These are phyloP conservation scores for Mythimna lalbum DNA, from an alignment of 2,888 invertebrate species.

Conservation along the genomic window DNA sequence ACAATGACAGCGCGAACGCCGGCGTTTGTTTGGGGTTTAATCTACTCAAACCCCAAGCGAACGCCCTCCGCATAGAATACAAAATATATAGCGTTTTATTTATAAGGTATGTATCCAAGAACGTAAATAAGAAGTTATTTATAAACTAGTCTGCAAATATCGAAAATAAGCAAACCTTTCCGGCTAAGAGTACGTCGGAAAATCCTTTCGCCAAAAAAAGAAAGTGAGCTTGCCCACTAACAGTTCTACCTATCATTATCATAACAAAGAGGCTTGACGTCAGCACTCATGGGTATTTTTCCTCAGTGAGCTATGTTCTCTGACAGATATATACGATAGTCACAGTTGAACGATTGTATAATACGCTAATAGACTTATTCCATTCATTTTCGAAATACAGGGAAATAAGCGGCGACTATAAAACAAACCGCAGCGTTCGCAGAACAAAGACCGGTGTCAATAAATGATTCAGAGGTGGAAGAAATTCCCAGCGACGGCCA, in stretches of 20 bases:
- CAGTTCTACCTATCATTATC: not conserved
- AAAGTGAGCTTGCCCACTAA: not conserved
- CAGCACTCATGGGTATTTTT: conserved; percentile 9
- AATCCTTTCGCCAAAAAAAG: not conserved
- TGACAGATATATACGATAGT: conserved; percentile 6
- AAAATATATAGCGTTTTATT: too few relatives aligned
- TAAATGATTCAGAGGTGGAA: conserved; percentile 66
- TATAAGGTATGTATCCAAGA: too few relatives aligned
- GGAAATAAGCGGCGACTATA: conserved; percentile 35
- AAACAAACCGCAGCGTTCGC: conserved; percentile 58
- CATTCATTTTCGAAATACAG: conserved; percentile 33
- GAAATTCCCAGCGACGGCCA: conserved; percentile 65
- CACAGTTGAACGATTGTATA: conserved; percentile 16
- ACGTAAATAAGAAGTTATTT: too few relatives aligned
- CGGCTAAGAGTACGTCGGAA: not conserved
- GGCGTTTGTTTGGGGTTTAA: too few relatives aligned
- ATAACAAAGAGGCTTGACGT: not conserved
- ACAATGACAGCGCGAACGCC: too few relatives aligned
- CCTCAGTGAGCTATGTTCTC: not conserved
- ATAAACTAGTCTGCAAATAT: too few relatives aligned
- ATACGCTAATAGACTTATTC: not conserved
- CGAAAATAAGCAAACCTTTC: too few relatives aligned
- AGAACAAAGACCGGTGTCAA: conserved; percentile 58
- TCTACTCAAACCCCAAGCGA: too few relatives aligned
- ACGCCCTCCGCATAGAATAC: too few relatives aligned